Evolutionary conservation across 2,888 invertebrate species (phyloP), one percentile per base, ranked within the genome.

Genomic region (Esperia sulphurella): DNA sequence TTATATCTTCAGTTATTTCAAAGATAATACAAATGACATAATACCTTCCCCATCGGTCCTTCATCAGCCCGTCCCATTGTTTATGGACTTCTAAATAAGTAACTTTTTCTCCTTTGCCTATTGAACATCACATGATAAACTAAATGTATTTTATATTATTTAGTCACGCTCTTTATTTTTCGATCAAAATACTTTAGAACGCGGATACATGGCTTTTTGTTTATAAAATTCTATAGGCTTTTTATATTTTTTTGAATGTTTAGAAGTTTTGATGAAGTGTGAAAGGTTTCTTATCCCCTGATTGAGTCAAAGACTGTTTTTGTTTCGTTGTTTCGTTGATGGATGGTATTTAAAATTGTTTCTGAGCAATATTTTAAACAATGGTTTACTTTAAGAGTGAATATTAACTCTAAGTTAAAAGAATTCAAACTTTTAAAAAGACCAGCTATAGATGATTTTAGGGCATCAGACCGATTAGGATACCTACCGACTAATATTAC

Each of bases 151-250:
- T 68, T 70, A 62, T 64, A 68, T 68, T 58, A 63, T 67, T 87
- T 86, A 74, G 84, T 67, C 54, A 79, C 79, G 84, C 70, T 75
- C 79, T 81, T 87, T 88, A 88, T 86, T 87, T 86, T 89, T 69
- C 85, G 85, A 89, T 89, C 85, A 83, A 86, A 83, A 83, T 81
- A 78, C 73, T 76, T 81, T 75, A 74, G 67, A 74, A 69, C 75
- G 75, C 80, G 83, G 85, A 84, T 84, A 69, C 5, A 21, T 72
- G 58, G 59, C 60, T 69, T 71, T 75, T 81, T 75, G 61, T 73
- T 77, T 71, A 63, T 51, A 50, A 58, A 63, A 64, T 71, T 68
- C 63, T 58, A 47, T 57, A 50, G n/a, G 53, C 59, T 71, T 79
- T 81, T 79, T 81, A 77, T 69, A 71, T 79, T 81, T 79, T 80